Percentiles rank a stretch among this genome's conserved stretches.
Evolutionary conservation across 2,113 vertebrate genomes (phyloP).

Genomic region (Taxidea taxus): DNA sequence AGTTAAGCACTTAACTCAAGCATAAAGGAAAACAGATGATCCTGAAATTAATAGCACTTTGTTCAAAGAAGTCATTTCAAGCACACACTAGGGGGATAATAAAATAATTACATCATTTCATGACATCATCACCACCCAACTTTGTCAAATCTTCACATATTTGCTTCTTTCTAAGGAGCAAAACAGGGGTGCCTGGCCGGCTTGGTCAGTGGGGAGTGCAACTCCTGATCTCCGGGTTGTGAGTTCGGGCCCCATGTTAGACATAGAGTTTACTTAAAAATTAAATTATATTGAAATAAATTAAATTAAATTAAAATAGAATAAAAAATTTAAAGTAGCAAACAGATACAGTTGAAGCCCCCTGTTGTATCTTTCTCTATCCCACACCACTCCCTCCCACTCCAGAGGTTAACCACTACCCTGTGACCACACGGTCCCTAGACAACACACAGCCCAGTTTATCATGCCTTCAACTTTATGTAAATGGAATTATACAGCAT

Average conservation of each 20-base stretch:
- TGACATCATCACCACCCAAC: not conserved
- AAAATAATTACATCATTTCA: not conserved
- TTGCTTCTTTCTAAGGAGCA: not conserved
- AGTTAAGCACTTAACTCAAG: not conserved
- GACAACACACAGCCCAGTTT: not conserved
- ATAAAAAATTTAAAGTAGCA: not conserved
- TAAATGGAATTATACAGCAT: not conserved
- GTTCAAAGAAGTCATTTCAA: not conserved
- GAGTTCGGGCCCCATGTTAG: not conserved
- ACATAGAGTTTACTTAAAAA: not conserved
- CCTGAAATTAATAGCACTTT: not conserved
- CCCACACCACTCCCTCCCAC: not conserved
- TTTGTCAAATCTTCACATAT: not conserved
- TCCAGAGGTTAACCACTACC: not conserved
- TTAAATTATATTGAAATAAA: too few species aligned
- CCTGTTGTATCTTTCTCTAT: not conserved
- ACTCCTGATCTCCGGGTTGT: not conserved
- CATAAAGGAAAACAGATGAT: not conserved
- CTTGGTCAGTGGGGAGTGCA: not conserved
- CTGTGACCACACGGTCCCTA: not conserved
- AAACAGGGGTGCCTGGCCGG: not conserved
- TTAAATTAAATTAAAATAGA: not conserved
- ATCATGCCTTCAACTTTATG: not conserved
- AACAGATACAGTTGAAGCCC: not conserved
- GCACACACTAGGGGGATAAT: not conserved